Conservation (phyloP, 2,797 vertebrate genomes). For the Odontamblyopus lacepedii region DNA sequence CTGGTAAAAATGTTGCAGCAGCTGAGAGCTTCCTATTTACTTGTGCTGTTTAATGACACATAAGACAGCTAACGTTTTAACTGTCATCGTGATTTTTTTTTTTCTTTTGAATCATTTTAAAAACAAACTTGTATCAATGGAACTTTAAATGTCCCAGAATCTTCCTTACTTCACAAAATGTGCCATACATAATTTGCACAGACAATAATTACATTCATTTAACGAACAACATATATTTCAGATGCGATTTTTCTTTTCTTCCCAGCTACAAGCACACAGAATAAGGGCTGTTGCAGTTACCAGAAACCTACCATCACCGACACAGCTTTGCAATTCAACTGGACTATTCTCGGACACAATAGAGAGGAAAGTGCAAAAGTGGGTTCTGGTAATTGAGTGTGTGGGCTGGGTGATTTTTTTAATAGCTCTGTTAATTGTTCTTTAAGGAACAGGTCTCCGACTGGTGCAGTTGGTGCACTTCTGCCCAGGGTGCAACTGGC, state of each 20-base stretch:
- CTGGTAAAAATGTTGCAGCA: slow-evolving; percentile 35
- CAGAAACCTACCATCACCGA: slow-evolving; percentile 40
- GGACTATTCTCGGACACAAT: slow-evolving; percentile 67
- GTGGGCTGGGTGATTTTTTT: slow-evolving; percentile 74
- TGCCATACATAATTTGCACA: slow-evolving; percentile 46
- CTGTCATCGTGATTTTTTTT: slow-evolving; percentile 34
- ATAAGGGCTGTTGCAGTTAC: slow-evolving; percentile 40
- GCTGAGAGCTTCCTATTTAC: slow-evolving; percentile 36
- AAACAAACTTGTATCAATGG: slow-evolving; percentile 44
- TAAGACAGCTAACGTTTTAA: slow-evolving; percentile 38
- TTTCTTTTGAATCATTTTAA: slow-evolving; percentile 39
- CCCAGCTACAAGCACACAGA: slow-evolving; percentile 39
- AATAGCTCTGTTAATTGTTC: slow-evolving; percentile 81
- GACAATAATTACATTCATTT: slow-evolving; percentile 65
- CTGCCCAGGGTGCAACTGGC: slow-evolving; percentile 50
- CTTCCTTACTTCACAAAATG: slow-evolving; percentile 27
- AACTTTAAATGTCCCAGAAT: slow-evolving; percentile 41
- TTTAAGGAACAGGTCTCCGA: slow-evolving; percentile 74
- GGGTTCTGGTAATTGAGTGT: slow-evolving; percentile 78
- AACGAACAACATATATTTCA: slow-evolving; percentile 57
- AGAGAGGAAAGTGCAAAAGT: slow-evolving; percentile 73
- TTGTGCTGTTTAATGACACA: slow-evolving; percentile 38
- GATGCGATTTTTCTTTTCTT: slow-evolving; percentile 52
- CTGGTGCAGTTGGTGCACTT: slow-evolving; percentile 57
- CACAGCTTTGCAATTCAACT: slow-evolving; percentile 61